Evolutionary conservation across 2,888 invertebrate species (phyloP).

Genomic region (Mimas tiliae): DNA sequence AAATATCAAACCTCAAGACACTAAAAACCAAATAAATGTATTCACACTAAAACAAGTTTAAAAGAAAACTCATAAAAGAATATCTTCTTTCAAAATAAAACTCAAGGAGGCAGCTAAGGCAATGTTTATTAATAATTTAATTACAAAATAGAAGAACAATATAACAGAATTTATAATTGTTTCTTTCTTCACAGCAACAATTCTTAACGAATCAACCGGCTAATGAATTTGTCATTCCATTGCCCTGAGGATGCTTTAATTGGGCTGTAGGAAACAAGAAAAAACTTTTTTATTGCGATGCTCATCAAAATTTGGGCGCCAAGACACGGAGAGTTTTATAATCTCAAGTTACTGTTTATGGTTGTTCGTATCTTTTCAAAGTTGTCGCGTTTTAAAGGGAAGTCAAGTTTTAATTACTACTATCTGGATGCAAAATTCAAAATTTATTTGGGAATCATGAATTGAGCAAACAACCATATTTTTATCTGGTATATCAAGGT

Average conservation of each 20-base stretch:
- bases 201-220: slow-evolving; percentile 51
- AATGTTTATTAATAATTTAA: slow-evolving; percentile 22
- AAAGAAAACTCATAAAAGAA: slow-evolving; percentile 3
- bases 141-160: slow-evolving; percentile 23
- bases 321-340: slow-evolving; percentile 53
- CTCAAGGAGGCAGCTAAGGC: slow-evolving; percentile 33
- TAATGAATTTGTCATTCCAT: slow-evolving; percentile 59
- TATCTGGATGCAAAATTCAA: background rate
- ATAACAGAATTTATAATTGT: slow-evolving; percentile 27
- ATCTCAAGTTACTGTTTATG: slow-evolving; percentile 33
- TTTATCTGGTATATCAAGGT: too few relatives aligned
- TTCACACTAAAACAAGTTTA: background rate
- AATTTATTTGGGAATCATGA: background rate
- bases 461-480: background rate
- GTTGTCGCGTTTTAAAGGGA: slow-evolving; percentile 15
- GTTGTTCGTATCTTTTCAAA: slow-evolving; percentile 9
- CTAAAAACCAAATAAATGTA: too few relatives aligned
- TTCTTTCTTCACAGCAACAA: slow-evolving; percentile 33
- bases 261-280: slow-evolving; percentile 53
- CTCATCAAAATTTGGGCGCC: slow-evolving; percentile 64
- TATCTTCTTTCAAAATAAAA: slow-evolving; percentile 26
- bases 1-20: too few relatives aligned
- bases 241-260: slow-evolving; percentile 56
- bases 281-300: slow-evolving; percentile 61
- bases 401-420: background rate